Conservation (phyloP, 1,140 invertebrate genomes). For the Propsilocerus akamusi region DNA sequence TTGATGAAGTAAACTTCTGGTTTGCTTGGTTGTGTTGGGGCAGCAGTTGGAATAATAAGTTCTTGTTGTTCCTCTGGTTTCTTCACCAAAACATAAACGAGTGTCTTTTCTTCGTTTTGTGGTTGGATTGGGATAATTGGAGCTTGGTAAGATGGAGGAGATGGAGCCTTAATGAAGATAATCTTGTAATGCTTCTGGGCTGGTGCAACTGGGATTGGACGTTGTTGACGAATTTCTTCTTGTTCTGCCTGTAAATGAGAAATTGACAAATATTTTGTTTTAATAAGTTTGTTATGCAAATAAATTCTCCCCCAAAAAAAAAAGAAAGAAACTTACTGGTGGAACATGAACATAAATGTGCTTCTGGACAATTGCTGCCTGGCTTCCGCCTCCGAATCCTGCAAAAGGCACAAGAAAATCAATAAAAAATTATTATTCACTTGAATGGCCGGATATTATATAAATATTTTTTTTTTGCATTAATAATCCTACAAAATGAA, state of each 20-base stretch:
- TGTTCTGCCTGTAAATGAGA: slow-evolving; percentile 37
- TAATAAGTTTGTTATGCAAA: not conserved
- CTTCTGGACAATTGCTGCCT: slow-evolving; percentile 43
- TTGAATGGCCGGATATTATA: not conserved
- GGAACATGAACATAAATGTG: slow-evolving; percentile 67
- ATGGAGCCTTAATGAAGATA: slow-evolving; percentile 75
- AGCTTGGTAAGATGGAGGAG: slow-evolving; percentile 50
- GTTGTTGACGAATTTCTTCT: slow-evolving; percentile 35
- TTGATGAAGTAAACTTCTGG: slow-evolving; percentile 78
- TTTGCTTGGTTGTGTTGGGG: slow-evolving; percentile 62
- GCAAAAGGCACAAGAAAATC: slow-evolving; percentile 10
- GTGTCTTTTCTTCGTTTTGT: slow-evolving; percentile 73
- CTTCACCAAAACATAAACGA: slow-evolving; percentile 75
- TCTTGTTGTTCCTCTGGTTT: slow-evolving; percentile 63
- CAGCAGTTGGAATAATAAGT: slow-evolving; percentile 49
- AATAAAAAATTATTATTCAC: not conserved
- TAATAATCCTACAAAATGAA: slow-evolving; percentile 1
- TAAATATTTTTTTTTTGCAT: slow-evolving; percentile 2
- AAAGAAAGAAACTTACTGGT: no score
- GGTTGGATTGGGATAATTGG: slow-evolving; percentile 53
- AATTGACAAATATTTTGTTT: slow-evolving; percentile 10
- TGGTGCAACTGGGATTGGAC: slow-evolving; percentile 32
- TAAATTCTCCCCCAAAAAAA: not conserved
- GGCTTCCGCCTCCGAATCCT: slow-evolving; percentile 22
- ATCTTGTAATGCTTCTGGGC: slow-evolving; percentile 75